These are phyloP conservation scores for Polydesmus complanatus DNA, from an alignment of 2,888 invertebrate species.

Conservation along the genomic window DNA sequence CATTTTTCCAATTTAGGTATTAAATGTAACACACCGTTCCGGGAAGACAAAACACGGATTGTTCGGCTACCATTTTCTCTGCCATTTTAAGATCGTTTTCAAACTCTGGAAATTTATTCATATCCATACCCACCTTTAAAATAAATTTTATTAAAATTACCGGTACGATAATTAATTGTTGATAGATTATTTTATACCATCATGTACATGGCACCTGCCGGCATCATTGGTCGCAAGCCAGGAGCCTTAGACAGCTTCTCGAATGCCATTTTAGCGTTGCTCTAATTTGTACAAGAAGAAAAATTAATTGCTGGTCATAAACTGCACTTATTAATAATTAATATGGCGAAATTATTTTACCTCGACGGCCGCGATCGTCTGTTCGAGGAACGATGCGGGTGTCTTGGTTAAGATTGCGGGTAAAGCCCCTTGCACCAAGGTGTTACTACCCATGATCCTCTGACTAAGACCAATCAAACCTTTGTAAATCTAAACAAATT, in stretches of 20 bases:
- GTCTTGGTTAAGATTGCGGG: constrained; percentile 71
- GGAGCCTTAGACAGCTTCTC: constrained; percentile 51
- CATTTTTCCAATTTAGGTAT: background rate
- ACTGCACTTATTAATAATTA: too few species aligned
- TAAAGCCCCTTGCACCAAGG: constrained; percentile 79
- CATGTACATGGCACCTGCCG: constrained; percentile 97
- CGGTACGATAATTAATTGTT: background rate
- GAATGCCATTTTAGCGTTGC: constrained; percentile 67
- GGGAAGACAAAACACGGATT: constrained; percentile 94
- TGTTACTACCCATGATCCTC: constrained; percentile 81
- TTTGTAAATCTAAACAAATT: too few species aligned
- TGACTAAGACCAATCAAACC: constrained; percentile 55
- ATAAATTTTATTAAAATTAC: too few species aligned
- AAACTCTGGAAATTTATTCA: constrained; percentile 63
- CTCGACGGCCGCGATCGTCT: constrained; percentile 48
- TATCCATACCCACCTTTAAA: constrained; percentile 54
- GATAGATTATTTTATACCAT: constrained; percentile 50
- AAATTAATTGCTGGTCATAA: too few species aligned
- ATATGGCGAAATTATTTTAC: too few species aligned
- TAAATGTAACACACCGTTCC: constrained; percentile 52
- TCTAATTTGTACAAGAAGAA: constrained; percentile 37
- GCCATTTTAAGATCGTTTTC: constrained; percentile 74
- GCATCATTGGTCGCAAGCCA: constrained; percentile 80
- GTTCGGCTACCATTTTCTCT: constrained; percentile 72
- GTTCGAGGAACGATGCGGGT: constrained; percentile 69